These are phyloP conservation scores for Sinosuthora webbiana DNA, from an alignment of 2,113 vertebrate genomes.

Conservation along the genomic window DNA sequence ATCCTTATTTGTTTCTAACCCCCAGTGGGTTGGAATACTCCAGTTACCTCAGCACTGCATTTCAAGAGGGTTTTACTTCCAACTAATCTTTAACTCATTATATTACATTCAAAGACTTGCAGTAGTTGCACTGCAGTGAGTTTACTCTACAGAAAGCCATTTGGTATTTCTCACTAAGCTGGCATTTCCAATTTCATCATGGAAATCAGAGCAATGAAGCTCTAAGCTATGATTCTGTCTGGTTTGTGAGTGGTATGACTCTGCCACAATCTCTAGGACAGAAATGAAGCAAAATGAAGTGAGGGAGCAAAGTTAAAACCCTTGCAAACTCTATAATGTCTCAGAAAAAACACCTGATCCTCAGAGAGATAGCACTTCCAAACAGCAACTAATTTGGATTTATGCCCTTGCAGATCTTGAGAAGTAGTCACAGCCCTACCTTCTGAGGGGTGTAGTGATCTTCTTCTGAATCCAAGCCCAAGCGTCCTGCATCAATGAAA, in stretches of 20 bases:
- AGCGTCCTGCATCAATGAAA: conserved; percentile 79
- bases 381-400: not conserved
- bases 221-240: not conserved
- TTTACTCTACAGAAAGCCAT: not conserved
- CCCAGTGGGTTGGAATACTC: not conserved
- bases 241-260: not conserved
- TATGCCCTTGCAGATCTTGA: not conserved
- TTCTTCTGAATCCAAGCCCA: conserved; percentile 96
- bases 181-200: not conserved
- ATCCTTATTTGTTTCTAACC: not conserved
- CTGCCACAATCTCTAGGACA: not conserved
- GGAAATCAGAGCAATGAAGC: not conserved
- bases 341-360: not conserved
- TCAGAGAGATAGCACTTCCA: not conserved
- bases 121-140: not conserved
- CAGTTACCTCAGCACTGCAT: not conserved
- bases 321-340: not conserved
- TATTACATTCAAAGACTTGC: not conserved
- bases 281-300: not conserved
- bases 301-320: not conserved
- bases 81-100: not conserved
- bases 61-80: not conserved
- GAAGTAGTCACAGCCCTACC: conserved; percentile 69
- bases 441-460: conserved; percentile 91
- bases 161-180: not conserved